These are phyloP conservation scores for Embiotoca jacksoni DNA, from an alignment of 2,113 vertebrate genomes.

Conservation along the genomic window DNA sequence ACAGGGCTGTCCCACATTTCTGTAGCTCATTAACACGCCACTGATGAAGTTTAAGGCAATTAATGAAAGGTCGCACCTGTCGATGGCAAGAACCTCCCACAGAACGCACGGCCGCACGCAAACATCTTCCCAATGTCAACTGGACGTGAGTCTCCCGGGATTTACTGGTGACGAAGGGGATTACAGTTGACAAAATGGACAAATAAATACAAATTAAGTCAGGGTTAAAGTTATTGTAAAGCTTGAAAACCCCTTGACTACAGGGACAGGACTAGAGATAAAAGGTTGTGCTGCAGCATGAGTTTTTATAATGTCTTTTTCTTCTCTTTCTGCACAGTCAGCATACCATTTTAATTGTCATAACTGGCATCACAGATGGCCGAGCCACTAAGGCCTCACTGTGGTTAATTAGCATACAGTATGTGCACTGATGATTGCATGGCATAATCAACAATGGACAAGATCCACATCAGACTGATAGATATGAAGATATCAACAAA, in stretches of 20 bases:
- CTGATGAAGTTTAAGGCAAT: constrained; percentile 75
- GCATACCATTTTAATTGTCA: too few species aligned
- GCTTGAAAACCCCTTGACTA: too few species aligned
- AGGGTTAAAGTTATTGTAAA: not conserved
- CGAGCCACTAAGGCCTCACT: too few species aligned
- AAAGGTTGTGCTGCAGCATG: not conserved
- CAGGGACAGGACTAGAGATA: not conserved
- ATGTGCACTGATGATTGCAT: too few species aligned
- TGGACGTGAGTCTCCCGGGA: constrained; percentile 19
- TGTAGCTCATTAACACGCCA: constrained; percentile 72
- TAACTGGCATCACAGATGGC: too few species aligned
- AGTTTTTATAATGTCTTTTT: not conserved
- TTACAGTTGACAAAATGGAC: not conserved
- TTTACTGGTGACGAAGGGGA: constrained; percentile 12
- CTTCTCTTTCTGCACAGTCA: not conserved
- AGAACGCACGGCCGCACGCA: constrained; percentile 33
- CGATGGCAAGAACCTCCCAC: constrained; percentile 45
- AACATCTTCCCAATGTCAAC: constrained; percentile 28
- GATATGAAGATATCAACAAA: too few species aligned
- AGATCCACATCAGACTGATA: too few species aligned
- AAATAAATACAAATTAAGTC: not conserved
- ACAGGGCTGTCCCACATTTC: constrained; percentile 15
- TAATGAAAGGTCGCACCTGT: constrained; percentile 75
- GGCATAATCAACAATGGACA: too few species aligned
- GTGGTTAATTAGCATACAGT: too few species aligned